phyloP scores from a whole-genome alignment of 2,113 vertebrate species.

The Indri indri region DNA sequence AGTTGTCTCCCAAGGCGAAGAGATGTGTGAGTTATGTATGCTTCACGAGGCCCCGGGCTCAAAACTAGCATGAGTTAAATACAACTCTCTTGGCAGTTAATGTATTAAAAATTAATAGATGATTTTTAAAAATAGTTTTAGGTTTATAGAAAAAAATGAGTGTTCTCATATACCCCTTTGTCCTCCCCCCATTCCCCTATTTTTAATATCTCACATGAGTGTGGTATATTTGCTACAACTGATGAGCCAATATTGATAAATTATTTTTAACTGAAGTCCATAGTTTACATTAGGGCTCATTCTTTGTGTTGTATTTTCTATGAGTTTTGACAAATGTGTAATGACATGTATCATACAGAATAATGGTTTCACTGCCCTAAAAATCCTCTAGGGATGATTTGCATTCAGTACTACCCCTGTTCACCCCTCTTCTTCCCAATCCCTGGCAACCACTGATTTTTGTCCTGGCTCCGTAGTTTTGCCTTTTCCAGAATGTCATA shows the following conservation, averaged over 20 bases:
- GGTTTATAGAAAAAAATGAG: neutral
- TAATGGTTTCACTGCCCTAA: neutral
- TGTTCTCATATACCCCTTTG: neutral
- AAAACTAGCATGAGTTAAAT: no score
- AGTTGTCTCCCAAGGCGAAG: no score
- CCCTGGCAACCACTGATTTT: neutral
- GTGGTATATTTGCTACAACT: neutral
- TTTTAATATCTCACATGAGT: neutral
- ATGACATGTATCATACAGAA: neutral
- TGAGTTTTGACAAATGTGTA: neutral
- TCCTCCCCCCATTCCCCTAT: neutral
- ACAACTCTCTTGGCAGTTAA: no score
- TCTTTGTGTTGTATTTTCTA: neutral
- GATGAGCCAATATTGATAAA: neutral
- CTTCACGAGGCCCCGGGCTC: no score
- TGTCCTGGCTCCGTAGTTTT: neutral
- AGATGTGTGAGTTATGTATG: no score
- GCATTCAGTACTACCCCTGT: neutral
- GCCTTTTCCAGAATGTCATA: neutral
- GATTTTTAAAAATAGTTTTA: neutral
- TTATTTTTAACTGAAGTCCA: neutral
- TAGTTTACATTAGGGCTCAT: neutral
- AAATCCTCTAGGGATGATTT: neutral
- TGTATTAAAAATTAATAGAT: no score
- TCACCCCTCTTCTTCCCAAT: neutral